These are phyloP conservation scores for Hymenopus coronatus DNA, from an alignment of 2,888 invertebrate species.

Conservation along the genomic window DNA sequence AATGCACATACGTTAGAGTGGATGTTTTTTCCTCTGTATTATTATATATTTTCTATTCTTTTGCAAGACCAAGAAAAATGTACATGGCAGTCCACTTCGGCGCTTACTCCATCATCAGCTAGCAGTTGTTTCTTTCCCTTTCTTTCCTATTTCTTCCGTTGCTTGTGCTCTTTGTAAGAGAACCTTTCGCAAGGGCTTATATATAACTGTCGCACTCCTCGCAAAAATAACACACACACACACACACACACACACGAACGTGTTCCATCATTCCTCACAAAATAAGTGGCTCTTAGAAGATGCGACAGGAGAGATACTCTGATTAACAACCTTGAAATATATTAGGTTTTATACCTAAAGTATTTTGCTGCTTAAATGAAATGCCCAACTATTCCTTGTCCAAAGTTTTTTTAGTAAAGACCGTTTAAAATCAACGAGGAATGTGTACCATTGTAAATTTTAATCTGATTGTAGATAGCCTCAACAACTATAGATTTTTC, in stretches of 20 bases:
- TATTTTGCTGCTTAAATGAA: no score
- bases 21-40: neutral
- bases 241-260: no score
- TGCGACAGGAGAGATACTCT: neutral
- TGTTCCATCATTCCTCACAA: neutral
- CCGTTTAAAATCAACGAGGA: no score
- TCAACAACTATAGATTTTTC: no score
- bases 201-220: neutral
- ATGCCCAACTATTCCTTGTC: no score
- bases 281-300: neutral
- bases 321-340: neutral
- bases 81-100: neutral
- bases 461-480: no score
- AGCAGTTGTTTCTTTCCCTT: neutral
- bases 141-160: neutral
- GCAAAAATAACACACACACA: neutral
- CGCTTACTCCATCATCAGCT: constrained; percentile 5
- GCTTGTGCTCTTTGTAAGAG: neutral
- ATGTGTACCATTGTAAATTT: no score
- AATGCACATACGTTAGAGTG: neutral
- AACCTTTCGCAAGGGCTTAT: neutral
- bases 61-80: constrained; percentile 15
- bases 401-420: no score
- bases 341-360: neutral
- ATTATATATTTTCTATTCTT: constrained; percentile 16